phyloP scores from a whole-genome alignment of 2,888 invertebrate genomes.

The Drosophila trichaetosa region DNA sequence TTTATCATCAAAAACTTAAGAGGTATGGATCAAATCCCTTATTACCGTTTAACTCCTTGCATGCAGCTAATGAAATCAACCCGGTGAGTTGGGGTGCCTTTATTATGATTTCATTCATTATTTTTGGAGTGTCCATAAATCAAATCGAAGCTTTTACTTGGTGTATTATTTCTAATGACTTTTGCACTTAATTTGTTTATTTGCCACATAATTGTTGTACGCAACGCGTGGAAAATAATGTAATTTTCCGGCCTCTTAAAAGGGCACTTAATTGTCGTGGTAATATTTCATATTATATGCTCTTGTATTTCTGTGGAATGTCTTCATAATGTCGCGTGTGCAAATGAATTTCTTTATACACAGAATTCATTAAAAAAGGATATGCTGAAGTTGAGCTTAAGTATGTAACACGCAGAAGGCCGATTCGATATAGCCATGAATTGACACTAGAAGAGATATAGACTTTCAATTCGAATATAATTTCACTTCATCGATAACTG shows the following conservation, averaged over 20 bases:
- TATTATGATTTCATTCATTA: neutral
- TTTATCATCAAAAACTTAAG: neutral
- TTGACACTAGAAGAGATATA: neutral
- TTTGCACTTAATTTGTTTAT: constrained; percentile 35
- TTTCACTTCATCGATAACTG: neutral
- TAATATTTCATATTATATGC: constrained; percentile 29
- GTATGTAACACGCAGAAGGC: neutral
- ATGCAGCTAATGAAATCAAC: constrained; percentile 3
- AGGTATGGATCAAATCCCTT: neutral
- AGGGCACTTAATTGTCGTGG: constrained; percentile 55
- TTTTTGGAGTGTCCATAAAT: neutral
- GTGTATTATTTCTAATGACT: constrained; percentile 37
- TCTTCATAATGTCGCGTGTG: constrained; percentile 54
- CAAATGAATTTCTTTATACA: constrained; percentile 33
- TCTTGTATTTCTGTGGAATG: constrained; percentile 9
- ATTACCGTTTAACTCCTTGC: neutral
- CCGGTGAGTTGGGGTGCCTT: neutral
- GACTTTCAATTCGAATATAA: neutral
- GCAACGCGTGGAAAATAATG: constrained; percentile 11
- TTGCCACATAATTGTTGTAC: constrained; percentile 43
- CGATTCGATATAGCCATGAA: neutral
- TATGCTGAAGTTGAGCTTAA: neutral
- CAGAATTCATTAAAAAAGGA: neutral
- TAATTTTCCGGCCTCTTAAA: constrained; percentile 45
- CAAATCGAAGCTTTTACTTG: constrained; percentile 21